Evolutionary conservation across 2,888 invertebrate genomes (phyloP), one percentile per base, ranked within the genome.

Genomic region (Molorchus minor): DNA sequence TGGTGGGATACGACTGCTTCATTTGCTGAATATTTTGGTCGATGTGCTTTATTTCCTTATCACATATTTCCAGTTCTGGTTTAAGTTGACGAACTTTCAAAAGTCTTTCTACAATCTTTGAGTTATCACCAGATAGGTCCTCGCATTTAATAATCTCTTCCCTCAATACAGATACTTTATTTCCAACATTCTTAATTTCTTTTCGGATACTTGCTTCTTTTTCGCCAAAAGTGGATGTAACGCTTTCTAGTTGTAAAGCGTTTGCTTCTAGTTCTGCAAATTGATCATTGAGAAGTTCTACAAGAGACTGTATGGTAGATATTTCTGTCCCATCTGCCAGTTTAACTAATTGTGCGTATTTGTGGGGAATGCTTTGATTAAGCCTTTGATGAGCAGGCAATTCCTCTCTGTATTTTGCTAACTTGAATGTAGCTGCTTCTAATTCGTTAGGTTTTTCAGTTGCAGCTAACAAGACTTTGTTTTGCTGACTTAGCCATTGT

Each of bases 101-200:
- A 1, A 96, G 82, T 54, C 95, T 87, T 66, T 89, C 88, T 53
- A 94, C 84, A 56, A 96, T 90, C 75, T 93, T 92, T 0, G 86
- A 85, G 72, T 94, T 94, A 68, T 93, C 92, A 0, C 96, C 96
- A 2, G 92, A 91, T 81, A 94, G 86, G 74, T 94, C 94, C 75
- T 95, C 95, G 75, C 94, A 94, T 78, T 92, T 91, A 36, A 93
- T 90, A n/a, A 94, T 87, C 36, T 89, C 88, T 74, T 94, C 94
- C 13, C 94, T 87, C 15, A 93, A 83, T 76, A 86, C 87, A 12
- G 88, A 87, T 0, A 94, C 85, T 61, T 83, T 84, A 60, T 90
- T 91, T 2, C 88, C 87, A 0, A 88, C 84, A 3, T 82, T 82
- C 80, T 93, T 94, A 13, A 93, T 87, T 17, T 87, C 87, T 43